Conservation (phyloP, 2,113 vertebrate genomes). For the Platycercus adscitus region DNA sequence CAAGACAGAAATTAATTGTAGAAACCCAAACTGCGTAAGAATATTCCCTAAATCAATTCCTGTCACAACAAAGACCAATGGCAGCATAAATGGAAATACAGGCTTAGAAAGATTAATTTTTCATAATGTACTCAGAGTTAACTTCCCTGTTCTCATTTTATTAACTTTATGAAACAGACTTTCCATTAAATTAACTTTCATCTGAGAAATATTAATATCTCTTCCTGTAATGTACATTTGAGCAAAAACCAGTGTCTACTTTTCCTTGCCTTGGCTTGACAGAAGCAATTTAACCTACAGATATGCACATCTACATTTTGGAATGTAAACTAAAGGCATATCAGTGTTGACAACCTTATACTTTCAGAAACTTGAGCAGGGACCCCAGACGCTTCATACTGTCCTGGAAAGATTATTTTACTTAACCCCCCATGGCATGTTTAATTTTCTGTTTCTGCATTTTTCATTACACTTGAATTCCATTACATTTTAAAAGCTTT, state of each 20-base stretch:
- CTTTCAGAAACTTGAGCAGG: neutral
- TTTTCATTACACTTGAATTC: neutral
- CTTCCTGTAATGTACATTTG: neutral
- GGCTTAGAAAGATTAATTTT: constrained; percentile 1
- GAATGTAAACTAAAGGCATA: neutral
- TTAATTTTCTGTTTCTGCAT: neutral
- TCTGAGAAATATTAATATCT: neutral
- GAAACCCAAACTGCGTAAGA: neutral
- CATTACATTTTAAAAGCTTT: neutral
- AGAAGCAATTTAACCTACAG: neutral
- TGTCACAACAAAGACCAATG: neutral
- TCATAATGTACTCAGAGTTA: neutral
- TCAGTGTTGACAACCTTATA: neutral
- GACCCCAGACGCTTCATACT: neutral
- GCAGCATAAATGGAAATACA: neutral
- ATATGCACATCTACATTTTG: neutral
- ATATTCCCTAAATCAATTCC: neutral
- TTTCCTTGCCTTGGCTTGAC: neutral
- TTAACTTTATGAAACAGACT: neutral
- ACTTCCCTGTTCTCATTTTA: neutral
- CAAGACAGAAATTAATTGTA: neutral
- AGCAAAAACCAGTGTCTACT: neutral
- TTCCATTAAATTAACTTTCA: constrained; percentile 7
- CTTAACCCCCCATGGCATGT: fast-evolving
- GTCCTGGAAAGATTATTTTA: neutral